Conservation (phyloP, 2,797 vertebrate species). For the Myotis planiceps region DNA sequence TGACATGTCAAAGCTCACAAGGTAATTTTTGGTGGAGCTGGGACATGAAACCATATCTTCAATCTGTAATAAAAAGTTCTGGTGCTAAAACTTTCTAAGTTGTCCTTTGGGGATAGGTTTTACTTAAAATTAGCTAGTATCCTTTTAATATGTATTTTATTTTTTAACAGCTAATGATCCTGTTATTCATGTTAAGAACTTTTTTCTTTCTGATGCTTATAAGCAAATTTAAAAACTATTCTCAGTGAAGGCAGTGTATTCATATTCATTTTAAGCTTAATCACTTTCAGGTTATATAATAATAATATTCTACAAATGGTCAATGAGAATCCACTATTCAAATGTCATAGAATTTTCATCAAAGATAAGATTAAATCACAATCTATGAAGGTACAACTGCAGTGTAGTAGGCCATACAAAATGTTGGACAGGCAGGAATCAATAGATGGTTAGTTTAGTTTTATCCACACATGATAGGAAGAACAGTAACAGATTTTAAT, state of each 20-base stretch:
- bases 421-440: background rate
- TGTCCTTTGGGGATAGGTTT: background rate
- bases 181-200: background rate
- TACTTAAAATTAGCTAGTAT: background rate
- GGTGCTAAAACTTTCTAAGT: background rate
- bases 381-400: background rate
- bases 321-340: background rate
- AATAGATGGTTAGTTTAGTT: background rate
- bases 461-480: conserved; percentile 37
- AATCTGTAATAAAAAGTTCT: background rate
- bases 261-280: conserved; percentile 30
- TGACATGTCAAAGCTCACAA: background rate
- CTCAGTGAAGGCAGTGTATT: background rate
- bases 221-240: background rate
- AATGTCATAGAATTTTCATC: background rate
- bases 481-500: conserved; percentile 54
- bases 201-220: background rate
- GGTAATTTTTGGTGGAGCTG: background rate
- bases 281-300: background rate
- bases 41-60: background rate
- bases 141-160: background rate
- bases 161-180: background rate
- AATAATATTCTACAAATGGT: background rate
- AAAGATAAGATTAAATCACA: background rate
- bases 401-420: background rate